These are phyloP conservation scores for Anas platyrhynchos DNA, from an alignment of 2,113 vertebrate genomes.

Conservation along the genomic window DNA sequence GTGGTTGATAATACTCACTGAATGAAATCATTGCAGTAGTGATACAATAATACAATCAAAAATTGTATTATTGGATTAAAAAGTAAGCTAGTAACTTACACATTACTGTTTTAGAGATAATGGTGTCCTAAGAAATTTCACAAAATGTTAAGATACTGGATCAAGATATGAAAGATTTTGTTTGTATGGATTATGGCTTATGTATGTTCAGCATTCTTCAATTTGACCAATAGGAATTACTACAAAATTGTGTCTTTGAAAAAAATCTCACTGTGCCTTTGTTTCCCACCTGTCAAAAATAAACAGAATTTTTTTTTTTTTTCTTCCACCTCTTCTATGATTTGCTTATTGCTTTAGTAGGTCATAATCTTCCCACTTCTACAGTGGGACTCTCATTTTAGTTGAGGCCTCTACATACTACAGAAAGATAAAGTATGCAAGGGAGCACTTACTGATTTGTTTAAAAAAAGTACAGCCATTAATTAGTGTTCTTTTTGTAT, in stretches of 20 bases:
- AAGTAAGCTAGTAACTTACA: neutral
- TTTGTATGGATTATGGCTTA: neutral
- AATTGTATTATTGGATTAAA: neutral
- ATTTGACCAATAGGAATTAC: neutral
- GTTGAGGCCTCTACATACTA: neutral
- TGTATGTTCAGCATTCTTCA: neutral
- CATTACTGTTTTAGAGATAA: neutral
- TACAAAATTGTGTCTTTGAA: neutral
- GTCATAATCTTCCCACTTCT: neutral
- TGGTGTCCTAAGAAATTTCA: no score
- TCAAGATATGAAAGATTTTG: neutral
- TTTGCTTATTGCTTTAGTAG: neutral
- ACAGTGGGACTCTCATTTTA: neutral
- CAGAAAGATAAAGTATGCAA: neutral
- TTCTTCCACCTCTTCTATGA: neutral
- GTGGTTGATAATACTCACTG: neutral
- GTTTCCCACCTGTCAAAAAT: neutral
- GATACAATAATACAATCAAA: neutral
- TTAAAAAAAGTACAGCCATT: neutral
- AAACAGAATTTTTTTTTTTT: neutral
- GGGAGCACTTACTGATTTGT: neutral
- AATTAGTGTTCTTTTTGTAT: neutral
- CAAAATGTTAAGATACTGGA: neutral
- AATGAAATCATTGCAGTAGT: neutral
- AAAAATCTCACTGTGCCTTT: neutral